Base-by-base conservation (phyloP, 1,140 invertebrate genomes). In the Aphaenogaster ashmeadi region DNA sequence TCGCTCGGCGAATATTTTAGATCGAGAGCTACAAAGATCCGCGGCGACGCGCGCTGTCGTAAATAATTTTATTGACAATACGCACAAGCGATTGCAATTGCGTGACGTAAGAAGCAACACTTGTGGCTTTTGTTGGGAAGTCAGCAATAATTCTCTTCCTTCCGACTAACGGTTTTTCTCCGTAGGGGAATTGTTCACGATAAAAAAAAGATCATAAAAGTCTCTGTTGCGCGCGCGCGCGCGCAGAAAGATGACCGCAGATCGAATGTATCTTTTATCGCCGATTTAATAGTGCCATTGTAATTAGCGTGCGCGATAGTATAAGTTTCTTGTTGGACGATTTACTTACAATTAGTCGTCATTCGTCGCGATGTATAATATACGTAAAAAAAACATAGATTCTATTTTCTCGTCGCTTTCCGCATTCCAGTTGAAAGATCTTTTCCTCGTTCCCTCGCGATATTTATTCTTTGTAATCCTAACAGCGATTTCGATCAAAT, bases 11-110 rank as follows among this genome's bases (percentile, higher is more conserved):
- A 7, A 60, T 15, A 15, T 60, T 33, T 27, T 1, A 33, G 7
- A 69, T 41, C 38, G 15, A 66, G 41, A 44, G 41, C 41, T 3
- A 27, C 5, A 11, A 69, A 44, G 36, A 66, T 33, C 13, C n/a
- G 11, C n/a, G 11, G 21, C 2, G 41, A 18, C 21, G 6, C 27
- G n/a, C 41, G 2, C 44, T 33, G 41, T n/a, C 21, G 67, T 15
- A 69, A 69, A 50, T 27, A 60, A 60, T 60, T 60, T 69, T 69
- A 69, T 13, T 13, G 11, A 27, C 41, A 67, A 33, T 66, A 41
- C 18, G 7, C 8, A 47, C 13, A 15, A 69, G 4, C 21, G 9
- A 27, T 50, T 6, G 2, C 13, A 47, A 69, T 21, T 47, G 3
- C 13, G 11, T 60, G 58, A 60, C 58, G 58, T 60, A 60, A 60